A percentile compares a stretch with the other conserved stretches of the same genome.
phyloP scores from a whole-genome alignment of 2,888 invertebrate genomes.

The Leptinotarsa tumamoca region DNA sequence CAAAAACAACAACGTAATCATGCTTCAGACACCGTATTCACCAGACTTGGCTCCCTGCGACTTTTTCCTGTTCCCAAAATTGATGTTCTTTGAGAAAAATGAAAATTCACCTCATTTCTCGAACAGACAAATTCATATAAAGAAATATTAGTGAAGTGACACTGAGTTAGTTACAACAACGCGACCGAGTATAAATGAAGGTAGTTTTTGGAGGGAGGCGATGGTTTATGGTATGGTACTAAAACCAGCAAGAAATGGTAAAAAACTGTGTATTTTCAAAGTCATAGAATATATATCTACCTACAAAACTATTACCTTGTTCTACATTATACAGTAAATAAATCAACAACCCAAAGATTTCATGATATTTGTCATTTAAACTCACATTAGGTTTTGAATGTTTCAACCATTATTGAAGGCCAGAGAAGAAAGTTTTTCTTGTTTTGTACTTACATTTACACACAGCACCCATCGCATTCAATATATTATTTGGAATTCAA shows the following conservation, averaged over 20 bases:
- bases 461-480: slow-evolving; percentile 14
- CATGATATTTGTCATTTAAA: background rate
- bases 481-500: background rate
- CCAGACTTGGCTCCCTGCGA: no score
- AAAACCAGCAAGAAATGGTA: background rate
- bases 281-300: background rate
- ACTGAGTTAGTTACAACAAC: no score
- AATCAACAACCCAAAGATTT: background rate
- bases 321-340: background rate
- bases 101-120: no score
- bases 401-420: background rate
- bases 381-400: background rate
- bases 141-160: no score
- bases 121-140: no score
- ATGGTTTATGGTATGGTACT: background rate
- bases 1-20: no score
- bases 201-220: no score
- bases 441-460: slow-evolving; percentile 16
- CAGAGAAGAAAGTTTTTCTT: background rate
- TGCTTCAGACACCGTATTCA: no score
- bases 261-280: slow-evolving; percentile 6
- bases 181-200: no score
- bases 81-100: no score
- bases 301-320: background rate
- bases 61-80: no score